These are phyloP conservation scores for Capreolus pygargus DNA, from an alignment of 2,113 vertebrate species.

Conservation along the genomic window DNA sequence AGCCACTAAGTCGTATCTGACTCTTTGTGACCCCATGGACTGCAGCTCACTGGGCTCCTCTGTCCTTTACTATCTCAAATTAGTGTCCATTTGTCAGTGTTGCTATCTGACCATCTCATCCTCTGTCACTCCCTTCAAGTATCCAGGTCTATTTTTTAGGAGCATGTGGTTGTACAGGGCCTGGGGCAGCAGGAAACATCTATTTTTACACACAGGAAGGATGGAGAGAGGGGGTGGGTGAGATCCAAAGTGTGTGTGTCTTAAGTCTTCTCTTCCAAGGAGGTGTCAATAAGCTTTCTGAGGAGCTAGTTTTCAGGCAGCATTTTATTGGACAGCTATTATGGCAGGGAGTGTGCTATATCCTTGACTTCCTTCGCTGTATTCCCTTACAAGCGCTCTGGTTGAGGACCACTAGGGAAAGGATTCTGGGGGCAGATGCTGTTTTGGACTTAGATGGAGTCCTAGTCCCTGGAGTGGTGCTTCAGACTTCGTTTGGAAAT, in stretches of 20 bases:
- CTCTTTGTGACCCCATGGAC: neutral
- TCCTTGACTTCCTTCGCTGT: neutral
- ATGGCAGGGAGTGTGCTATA: neutral
- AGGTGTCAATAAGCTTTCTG: neutral
- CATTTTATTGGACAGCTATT: neutral
- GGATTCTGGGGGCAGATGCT: neutral
- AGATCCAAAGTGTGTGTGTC: neutral
- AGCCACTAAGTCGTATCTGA: accelerated
- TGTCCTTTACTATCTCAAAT: neutral
- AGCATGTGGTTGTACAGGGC: neutral
- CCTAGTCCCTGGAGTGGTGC: neutral
- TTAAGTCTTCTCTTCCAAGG: neutral
- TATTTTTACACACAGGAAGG: neutral
- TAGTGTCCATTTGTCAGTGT: neutral
- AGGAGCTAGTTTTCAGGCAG: neutral
- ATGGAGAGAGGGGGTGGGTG: neutral
- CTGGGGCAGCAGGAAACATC: neutral
- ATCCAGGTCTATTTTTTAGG: neutral
- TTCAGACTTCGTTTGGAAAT: neutral
- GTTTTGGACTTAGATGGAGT: neutral
- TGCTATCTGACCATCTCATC: neutral
- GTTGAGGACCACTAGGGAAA: neutral
- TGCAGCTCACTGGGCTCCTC: neutral
- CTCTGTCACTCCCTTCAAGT: neutral
- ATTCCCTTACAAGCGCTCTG: neutral